Conservation (phyloP, 2,888 invertebrate species). For the Drosophila paramelanica region DNA sequence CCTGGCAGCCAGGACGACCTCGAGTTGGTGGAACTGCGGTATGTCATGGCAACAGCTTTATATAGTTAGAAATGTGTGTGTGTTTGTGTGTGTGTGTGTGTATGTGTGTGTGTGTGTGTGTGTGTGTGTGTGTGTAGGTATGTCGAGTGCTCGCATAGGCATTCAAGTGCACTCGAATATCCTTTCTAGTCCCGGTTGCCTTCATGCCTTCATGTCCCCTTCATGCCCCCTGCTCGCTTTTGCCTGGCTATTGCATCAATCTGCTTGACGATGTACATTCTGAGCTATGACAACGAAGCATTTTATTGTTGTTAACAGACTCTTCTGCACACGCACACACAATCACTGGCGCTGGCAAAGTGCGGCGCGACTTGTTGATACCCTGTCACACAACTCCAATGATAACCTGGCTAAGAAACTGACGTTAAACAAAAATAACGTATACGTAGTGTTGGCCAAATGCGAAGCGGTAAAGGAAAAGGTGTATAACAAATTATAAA, state of each 20-base stretch:
- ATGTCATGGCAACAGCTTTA: conserved; percentile 53
- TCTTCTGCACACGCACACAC: conserved; percentile 32
- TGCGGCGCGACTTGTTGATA: conserved; percentile 2
- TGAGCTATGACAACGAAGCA: conserved; percentile 74
- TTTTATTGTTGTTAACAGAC: conserved; percentile 75
- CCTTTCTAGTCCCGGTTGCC: conserved; percentile 41
- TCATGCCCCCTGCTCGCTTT: background rate
- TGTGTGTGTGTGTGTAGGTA: conserved; percentile 1
- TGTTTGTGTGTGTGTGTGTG: background rate
- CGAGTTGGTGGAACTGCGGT: conserved; percentile 31
- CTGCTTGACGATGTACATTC: conserved; percentile 63
- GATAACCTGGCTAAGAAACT: no score
- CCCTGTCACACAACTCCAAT: conserved; percentile 8
- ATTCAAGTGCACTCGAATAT: conserved; percentile 74
- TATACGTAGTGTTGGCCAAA: no score
- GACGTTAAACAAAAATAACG: no score
- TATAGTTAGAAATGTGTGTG: conserved; percentile 23
- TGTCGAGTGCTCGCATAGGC: conserved; percentile 54
- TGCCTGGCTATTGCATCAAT: conserved; percentile 54
- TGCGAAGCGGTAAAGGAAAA: no score
- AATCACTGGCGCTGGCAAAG: background rate
- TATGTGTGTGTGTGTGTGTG: conserved; percentile 16
- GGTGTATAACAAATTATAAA: no score
- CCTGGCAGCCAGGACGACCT: background rate
- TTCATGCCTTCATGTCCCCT: conserved; percentile 10